These are phyloP conservation scores for Gyrodactylus bullatarudis DNA, from an alignment of 1,140 invertebrate genomes.

Conservation along the genomic window DNA sequence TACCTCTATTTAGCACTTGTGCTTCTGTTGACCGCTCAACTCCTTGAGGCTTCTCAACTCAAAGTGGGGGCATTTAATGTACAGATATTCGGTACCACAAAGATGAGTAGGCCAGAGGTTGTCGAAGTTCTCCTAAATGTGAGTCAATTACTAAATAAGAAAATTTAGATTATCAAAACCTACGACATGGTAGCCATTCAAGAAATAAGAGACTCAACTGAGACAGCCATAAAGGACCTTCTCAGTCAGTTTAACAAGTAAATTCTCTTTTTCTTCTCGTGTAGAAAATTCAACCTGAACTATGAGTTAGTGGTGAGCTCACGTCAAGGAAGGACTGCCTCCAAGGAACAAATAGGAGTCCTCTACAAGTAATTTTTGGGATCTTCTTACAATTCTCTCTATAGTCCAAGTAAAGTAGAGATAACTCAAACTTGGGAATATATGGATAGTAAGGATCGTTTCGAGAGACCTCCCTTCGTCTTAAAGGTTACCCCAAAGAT, in stretches of 20 bases:
- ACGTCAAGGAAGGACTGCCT: neutral
- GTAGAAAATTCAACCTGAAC: neutral
- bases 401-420: neutral
- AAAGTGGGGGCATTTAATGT: constrained; percentile 14
- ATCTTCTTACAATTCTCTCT: too few relatives aligned
- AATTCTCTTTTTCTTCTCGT: neutral
- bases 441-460: neutral
- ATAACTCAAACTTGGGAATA: neutral
- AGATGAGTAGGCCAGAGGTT: constrained; percentile 10
- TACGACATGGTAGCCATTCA: neutral
- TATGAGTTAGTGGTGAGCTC: neutral
- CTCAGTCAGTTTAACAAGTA: neutral
- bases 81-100: constrained; percentile 11
- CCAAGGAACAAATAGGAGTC: neutral
- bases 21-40: too few relatives aligned
- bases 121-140: constrained; percentile 9
- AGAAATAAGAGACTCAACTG: neutral
- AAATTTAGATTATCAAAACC: neutral
- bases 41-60: too few relatives aligned
- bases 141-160: neutral
- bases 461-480: neutral
- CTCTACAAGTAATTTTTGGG: neutral
- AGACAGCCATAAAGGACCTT: neutral
- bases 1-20: too few relatives aligned
- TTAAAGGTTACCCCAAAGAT: neutral